phyloP scores from a whole-genome alignment of 2,113 vertebrate species.

The Neoarius graeffei region DNA sequence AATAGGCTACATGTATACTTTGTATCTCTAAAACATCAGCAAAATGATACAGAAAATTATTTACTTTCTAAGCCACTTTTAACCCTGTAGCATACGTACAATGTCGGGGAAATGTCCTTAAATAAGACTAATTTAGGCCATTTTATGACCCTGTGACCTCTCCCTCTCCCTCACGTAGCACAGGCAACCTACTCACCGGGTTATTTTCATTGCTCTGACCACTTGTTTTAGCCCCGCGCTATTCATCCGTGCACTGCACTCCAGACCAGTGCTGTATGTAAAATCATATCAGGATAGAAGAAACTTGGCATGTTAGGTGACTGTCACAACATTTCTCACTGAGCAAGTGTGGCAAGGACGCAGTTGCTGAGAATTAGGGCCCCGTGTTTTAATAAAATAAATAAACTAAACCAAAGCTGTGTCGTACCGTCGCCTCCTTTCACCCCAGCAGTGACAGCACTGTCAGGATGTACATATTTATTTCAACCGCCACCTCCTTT shows the following conservation, averaged over 20 bases:
- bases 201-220: neutral
- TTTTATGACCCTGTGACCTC: conserved; percentile 1
- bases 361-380: neutral
- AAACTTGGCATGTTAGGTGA: conserved; percentile 16
- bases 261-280: neutral
- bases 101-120: too few species aligned
- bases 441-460: neutral
- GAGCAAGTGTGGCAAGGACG: neutral
- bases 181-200: neutral
- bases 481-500: conserved; percentile 12
- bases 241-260: neutral
- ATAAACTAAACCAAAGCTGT: conserved; percentile 2
- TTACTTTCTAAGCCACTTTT: neutral
- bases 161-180: neutral
- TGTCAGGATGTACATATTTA: neutral
- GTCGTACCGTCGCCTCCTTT: neutral
- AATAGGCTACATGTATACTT: neutral
- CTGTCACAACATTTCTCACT: conserved; percentile 4
- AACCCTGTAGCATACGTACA: neutral
- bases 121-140: neutral
- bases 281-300: neutral
- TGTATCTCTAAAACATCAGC: neutral
- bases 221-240: neutral
- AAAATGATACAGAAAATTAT: neutral
- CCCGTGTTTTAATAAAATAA: conserved; percentile 1